Evolutionary conservation across 2,797 vertebrate species (phyloP).

Genomic region (Xiphophorus birchmanni): DNA sequence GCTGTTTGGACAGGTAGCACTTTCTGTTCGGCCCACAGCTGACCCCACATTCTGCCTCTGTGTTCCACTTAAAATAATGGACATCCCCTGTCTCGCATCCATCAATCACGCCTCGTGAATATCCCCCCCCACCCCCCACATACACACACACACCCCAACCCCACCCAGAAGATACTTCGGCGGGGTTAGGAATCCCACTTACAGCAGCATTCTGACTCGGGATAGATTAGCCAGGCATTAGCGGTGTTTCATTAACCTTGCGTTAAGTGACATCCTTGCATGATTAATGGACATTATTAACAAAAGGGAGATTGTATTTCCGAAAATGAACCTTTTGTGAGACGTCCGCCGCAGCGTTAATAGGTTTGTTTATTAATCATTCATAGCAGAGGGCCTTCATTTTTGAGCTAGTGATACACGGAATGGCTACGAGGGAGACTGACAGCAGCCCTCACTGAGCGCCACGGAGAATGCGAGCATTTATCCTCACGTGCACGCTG

Average conservation of each 20-base stretch:
- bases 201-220: constrained; percentile 75
- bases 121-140: constrained; percentile 14
- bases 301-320: constrained; percentile 81
- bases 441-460: constrained; percentile 49
- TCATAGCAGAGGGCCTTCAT: constrained; percentile 64
- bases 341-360: constrained; percentile 77
- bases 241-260: constrained; percentile 84
- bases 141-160: no score
- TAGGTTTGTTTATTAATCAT: constrained; percentile 83
- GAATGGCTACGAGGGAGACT: constrained; percentile 49
- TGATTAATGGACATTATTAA: constrained; percentile 85
- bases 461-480: constrained; percentile 11
- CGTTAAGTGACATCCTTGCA: constrained; percentile 77
- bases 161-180: constrained; percentile 61
- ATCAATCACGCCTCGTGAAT: constrained; percentile 76
- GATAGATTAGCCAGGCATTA: constrained; percentile 82
- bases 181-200: constrained; percentile 71
- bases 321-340: constrained; percentile 79
- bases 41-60: constrained; percentile 78
- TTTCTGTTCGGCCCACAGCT: constrained; percentile 70
- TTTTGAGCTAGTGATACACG: constrained; percentile 65
- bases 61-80: constrained; percentile 82
- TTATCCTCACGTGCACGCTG: constrained; percentile 13
- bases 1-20: constrained; percentile 77
- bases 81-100: constrained; percentile 77